Evolutionary conservation across 2,888 invertebrate species (phyloP).

Genomic region (Drosophila ustulata): DNA sequence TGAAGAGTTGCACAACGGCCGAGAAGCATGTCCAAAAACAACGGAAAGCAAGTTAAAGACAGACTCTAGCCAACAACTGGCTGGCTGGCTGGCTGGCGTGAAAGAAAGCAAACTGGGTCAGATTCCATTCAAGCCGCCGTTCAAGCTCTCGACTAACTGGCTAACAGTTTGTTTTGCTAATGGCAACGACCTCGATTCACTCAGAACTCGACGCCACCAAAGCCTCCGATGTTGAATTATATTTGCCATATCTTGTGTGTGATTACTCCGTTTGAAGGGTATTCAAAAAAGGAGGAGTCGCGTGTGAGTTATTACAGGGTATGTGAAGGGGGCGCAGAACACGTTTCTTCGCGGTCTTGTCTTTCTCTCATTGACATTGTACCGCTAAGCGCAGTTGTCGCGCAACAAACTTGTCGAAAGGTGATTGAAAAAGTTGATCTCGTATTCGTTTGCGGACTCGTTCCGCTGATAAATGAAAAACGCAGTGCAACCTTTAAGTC

Average conservation of each 20-base stretch:
- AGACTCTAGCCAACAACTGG: constrained; percentile 45
- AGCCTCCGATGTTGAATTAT: constrained; percentile 1
- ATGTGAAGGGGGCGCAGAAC: constrained; percentile 11
- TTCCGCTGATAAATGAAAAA: constrained; percentile 38
- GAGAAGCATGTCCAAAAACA: constrained; percentile 48
- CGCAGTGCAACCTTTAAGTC: constrained; percentile 58
- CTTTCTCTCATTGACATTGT: constrained; percentile 53
- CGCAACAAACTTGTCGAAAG: constrained; percentile 57
- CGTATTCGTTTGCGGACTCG: neutral
- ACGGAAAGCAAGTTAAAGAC: constrained; percentile 46
- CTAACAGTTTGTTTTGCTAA: constrained; percentile 73
- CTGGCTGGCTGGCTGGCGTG: constrained; percentile 40
- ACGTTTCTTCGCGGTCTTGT: constrained; percentile 18
- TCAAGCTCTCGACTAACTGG: constrained; percentile 38
- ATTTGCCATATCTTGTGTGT: neutral
- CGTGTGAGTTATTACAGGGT: constrained; percentile 7
- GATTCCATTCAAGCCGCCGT: constrained; percentile 70
- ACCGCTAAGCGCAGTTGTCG: constrained; percentile 56
- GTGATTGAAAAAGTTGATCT: constrained; percentile 42
- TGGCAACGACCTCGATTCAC: constrained; percentile 58
- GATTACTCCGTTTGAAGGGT: neutral
- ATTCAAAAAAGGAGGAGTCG: constrained; percentile 1
- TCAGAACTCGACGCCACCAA: constrained; percentile 38
- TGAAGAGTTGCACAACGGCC: constrained; percentile 58
- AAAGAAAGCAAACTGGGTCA: constrained; percentile 80